phyloP scores from a whole-genome alignment of 1,140 invertebrate genomes.

The Drosophila sp. region DNA sequence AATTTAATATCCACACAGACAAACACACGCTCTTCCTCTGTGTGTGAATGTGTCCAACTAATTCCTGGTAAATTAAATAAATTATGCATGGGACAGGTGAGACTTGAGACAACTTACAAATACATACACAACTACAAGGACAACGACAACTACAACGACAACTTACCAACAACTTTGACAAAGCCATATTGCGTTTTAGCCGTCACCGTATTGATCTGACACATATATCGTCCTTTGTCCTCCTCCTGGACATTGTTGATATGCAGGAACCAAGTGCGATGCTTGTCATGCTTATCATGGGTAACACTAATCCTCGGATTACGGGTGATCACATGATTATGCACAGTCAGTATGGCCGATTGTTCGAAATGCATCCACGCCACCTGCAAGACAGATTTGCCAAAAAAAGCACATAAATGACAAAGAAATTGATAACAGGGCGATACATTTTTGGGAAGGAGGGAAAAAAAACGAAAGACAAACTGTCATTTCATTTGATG shows the following conservation, averaged over 20 bases:
- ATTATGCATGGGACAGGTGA: slow-evolving; percentile 37
- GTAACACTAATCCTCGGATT: slow-evolving; percentile 96
- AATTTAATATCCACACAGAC: slow-evolving; percentile 1
- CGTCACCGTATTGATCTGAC: slow-evolving; percentile 97
- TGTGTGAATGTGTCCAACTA: slow-evolving; percentile 9
- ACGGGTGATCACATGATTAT: slow-evolving; percentile 95
- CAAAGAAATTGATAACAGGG: not conserved
- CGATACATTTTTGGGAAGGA: slow-evolving; percentile 46
- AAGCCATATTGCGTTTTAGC: slow-evolving; percentile 96
- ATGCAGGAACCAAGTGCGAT: slow-evolving; percentile 95
- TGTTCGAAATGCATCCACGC: slow-evolving; percentile 98
- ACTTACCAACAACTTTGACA: slow-evolving; percentile 96
- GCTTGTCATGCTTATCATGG: slow-evolving; percentile 88
- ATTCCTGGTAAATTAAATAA: slow-evolving; percentile 43
- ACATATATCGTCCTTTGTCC: slow-evolving; percentile 96
- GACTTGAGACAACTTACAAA: not conserved
- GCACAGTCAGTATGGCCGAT: slow-evolving; percentile 95
- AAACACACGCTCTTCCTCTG: not conserved
- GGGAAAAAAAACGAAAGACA: slow-evolving; percentile 18
- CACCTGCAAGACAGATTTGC: slow-evolving; percentile 86
- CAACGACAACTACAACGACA: not conserved
- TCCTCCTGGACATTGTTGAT: slow-evolving; percentile 95
- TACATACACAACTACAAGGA: not conserved
- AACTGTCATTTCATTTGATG: slow-evolving; percentile 60
- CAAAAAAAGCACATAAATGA: not conserved